Evolutionary conservation across 2,113 vertebrate species (phyloP).

Genomic region (Parus major): DNA sequence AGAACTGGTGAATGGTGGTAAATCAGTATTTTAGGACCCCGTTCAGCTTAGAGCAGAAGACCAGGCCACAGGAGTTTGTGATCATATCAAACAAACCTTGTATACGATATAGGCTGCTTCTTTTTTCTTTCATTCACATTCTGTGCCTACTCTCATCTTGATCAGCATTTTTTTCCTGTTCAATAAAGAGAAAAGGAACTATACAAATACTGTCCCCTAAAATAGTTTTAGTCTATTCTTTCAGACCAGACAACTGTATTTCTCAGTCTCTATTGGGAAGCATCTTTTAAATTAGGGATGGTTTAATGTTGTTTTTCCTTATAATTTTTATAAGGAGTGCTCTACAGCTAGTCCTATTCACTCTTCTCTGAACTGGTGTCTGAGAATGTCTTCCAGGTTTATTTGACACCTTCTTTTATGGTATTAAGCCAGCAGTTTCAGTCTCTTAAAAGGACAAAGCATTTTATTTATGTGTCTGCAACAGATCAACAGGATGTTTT

Average conservation of each 20-base stretch:
- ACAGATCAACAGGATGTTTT: neutral
- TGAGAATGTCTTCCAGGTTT: neutral
- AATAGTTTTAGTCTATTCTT: neutral
- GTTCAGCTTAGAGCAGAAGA: neutral
- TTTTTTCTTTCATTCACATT: neutral
- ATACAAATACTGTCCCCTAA: neutral
- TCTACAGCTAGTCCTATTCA: neutral
- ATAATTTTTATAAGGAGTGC: neutral
- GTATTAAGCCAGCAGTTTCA: neutral
- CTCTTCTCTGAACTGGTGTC: neutral
- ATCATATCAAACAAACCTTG: neutral
- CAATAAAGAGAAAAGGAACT: neutral
- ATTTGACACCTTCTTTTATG: neutral
- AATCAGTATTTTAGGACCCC: neutral
- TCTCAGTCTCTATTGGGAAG: neutral
- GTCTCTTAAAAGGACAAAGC: neutral
- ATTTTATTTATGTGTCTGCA: neutral
- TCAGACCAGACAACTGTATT: neutral
- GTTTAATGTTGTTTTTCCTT: no score
- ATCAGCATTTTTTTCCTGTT: neutral
- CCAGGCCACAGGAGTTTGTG: neutral
- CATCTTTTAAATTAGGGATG: neutral
- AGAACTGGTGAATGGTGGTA: neutral
- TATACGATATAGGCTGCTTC: neutral
- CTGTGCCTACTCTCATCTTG: neutral